Percentiles rank a stretch among this genome's conserved stretches.
Evolutionary conservation across 2,113 vertebrate genomes (phyloP).

Genomic region (Apaloderma vittatum): DNA sequence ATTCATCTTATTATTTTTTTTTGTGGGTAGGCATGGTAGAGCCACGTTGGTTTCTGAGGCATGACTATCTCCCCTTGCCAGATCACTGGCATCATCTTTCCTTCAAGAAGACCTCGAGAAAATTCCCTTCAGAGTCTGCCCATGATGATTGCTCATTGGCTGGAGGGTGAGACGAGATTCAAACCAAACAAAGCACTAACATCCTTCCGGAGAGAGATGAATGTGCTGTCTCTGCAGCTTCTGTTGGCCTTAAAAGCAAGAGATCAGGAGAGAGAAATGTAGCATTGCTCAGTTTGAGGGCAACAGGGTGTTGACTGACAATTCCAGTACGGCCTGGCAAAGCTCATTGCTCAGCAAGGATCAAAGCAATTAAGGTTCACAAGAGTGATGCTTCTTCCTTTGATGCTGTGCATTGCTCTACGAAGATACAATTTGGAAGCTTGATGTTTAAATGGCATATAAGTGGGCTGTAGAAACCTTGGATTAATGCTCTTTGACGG

Average conservation of each 20-base stretch:
- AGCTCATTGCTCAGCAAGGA: background rate
- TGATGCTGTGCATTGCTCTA: background rate
- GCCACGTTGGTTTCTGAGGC: background rate
- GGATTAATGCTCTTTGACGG: background rate
- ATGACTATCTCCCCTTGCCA: background rate
- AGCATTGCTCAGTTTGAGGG: background rate
- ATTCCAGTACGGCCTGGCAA: background rate
- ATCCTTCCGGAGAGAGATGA: background rate
- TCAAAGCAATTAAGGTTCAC: background rate
- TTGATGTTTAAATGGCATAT: background rate
- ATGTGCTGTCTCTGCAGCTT: constrained; percentile 52
- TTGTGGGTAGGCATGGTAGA: background rate
- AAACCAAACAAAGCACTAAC: constrained; percentile 19
- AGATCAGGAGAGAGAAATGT: background rate
- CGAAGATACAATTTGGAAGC: background rate
- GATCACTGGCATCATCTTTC: constrained; percentile 7
- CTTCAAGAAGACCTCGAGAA: constrained; percentile 13
- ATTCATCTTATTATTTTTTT: background rate
- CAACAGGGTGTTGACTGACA: background rate
- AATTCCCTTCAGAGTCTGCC: constrained; percentile 35
- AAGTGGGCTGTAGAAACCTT: background rate
- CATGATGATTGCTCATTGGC: background rate
- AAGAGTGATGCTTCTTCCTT: background rate
- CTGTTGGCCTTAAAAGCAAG: background rate
- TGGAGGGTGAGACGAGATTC: background rate